These are phyloP conservation scores for Stichodactyla mertensii DNA, from an alignment of 64 coral and sea anemone species.

Conservation along the genomic window DNA sequence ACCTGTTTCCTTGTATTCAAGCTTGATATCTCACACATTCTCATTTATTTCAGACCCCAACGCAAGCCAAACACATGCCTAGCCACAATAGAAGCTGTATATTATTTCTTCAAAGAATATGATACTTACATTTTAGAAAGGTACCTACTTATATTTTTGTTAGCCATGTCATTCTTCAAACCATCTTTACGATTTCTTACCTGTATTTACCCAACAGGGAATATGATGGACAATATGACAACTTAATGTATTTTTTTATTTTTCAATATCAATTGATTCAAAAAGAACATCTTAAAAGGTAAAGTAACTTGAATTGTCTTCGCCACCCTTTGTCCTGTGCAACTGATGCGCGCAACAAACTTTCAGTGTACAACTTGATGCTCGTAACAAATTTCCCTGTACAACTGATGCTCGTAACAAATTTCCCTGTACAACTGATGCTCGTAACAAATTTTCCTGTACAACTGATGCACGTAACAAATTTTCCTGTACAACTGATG, in stretches of 20 bases:
- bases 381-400: too few species aligned
- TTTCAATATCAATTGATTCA: slow-evolving; percentile 86
- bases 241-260: slow-evolving; percentile 72
- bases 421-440: too few species aligned
- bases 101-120: slow-evolving; percentile 89
- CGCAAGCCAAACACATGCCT: slow-evolving; percentile 72
- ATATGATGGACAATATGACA: slow-evolving; percentile 74
- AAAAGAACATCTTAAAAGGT: slow-evolving; percentile 56
- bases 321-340: too few species aligned
- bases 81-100: slow-evolving; percentile 87
- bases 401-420: too few species aligned
- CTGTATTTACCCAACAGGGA: slow-evolving; percentile 20
- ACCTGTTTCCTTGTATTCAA: too few species aligned
- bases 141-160: slow-evolving; percentile 14
- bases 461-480: too few species aligned
- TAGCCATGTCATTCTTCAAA: not conserved
- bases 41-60: slow-evolving; percentile 47
- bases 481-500: too few species aligned
- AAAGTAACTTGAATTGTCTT: slow-evolving; percentile 1
- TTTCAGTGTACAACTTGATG: too few species aligned
- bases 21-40: not conserved
- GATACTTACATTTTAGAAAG: slow-evolving; percentile 58
- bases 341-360: too few species aligned
- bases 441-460: too few species aligned
- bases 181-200: not conserved